phyloP scores from a whole-genome alignment of 1,140 invertebrate species.

The Leucophenga varia region DNA sequence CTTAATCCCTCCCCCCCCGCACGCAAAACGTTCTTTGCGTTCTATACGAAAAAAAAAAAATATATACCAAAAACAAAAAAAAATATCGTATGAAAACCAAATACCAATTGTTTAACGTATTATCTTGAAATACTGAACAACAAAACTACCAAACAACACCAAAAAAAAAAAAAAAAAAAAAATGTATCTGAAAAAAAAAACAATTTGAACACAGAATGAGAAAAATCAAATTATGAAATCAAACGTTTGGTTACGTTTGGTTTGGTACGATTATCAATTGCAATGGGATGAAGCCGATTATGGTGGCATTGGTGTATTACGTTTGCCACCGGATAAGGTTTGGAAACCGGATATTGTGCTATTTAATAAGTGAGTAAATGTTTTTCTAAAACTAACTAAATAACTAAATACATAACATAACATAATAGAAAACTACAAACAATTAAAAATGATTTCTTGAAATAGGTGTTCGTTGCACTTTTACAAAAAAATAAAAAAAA shows the following conservation, averaged over 20 bases:
- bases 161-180: too few relatives aligned
- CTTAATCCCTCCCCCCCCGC: slow-evolving; percentile 41
- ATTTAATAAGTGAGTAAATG: slow-evolving; percentile 93
- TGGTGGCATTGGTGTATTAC: slow-evolving; percentile 91
- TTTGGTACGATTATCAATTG: slow-evolving; percentile 98
- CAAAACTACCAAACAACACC: slow-evolving; percentile 51
- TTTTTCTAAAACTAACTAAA: slow-evolving; percentile 8
- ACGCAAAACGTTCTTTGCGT: slow-evolving; percentile 11
- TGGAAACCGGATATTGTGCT: slow-evolving; percentile 99
- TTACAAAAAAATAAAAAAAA: too few relatives aligned
- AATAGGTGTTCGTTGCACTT: too few relatives aligned
- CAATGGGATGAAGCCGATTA: slow-evolving; percentile 98
- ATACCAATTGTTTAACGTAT: slow-evolving; percentile 16
- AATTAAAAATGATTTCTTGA: background rate
- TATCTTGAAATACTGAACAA: slow-evolving; percentile 25
- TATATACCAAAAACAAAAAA: too few relatives aligned
- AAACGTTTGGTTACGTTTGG: slow-evolving; percentile 95
- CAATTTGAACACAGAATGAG: slow-evolving; percentile 79
- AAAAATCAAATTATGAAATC: slow-evolving; percentile 99
- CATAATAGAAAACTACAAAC: background rate
- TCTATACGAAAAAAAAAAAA: background rate
- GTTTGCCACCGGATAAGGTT: slow-evolving; percentile 96
- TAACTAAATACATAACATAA: background rate
- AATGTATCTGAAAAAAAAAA: too few relatives aligned
- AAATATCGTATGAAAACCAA: background rate